Base-by-base conservation (phyloP, 2,888 invertebrate species). In the Chaitophorus viminalis region DNA sequence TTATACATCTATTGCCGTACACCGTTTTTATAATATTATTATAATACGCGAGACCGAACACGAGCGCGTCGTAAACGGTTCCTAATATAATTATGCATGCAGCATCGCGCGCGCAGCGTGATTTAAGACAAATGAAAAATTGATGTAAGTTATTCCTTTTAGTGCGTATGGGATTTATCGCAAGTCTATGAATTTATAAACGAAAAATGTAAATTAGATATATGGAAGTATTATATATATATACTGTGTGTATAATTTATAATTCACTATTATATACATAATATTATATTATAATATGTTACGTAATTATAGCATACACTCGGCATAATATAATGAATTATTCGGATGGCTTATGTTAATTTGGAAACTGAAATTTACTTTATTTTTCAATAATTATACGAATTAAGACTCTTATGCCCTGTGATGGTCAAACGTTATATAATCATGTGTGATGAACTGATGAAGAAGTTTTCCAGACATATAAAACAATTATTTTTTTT, bases 71-170 rank as follows among this genome's bases (percentile, higher is more conserved):
- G 60, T 60, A 60, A 60, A 60, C 60, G 60, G 8, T n/a, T 68
- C 21, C 21, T 25, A 25, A 68, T 25, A 68, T 11, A 68, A 68
- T 68, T 68, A 68, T 68, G 68, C 29, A 68, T 68, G 25, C 60
- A 5, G 25, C 29, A 68, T 29, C 68, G 68, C 25, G 68, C 68
- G 68, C 25, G 68, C 29, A 29, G 68, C 60, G 25, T 29, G 68
- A 68, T 68, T n/a, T 68, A n/a, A 68, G 68, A 68, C 29, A 68
- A 25, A 68, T 68, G 29, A n/a, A 68, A 68, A 68, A 68, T 68
- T 68, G 29, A 68, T 68, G 9, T 68, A 68, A n/a, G n/a, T 65
- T n/a, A 54, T 54, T 54, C 25, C 4, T 60, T 60, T 3, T 0
- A n/a, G n/a, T n/a, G 60, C 4, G 21, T 9, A 60, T 60, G 21